Evolutionary conservation across 2,113 vertebrate species (phyloP), one percentile per base, ranked within the genome.

Genomic region (Upupa epops): DNA sequence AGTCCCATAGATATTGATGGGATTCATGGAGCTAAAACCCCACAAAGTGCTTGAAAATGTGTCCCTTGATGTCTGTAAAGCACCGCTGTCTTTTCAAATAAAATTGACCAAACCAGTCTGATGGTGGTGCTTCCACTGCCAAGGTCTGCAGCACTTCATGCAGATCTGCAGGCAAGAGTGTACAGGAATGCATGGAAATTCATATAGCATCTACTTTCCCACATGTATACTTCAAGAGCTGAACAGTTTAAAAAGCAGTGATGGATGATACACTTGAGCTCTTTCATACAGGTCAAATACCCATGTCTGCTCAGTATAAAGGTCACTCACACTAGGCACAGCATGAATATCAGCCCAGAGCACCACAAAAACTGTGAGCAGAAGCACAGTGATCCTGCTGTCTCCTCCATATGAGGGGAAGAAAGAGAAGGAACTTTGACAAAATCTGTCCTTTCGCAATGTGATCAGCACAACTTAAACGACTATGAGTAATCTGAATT

Each of bases 1-100:
- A 92, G 37, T 54, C 75, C 75, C 71, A 46, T 6, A 88, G 75
- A 83, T 95, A 72, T 26, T 73, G 70, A 63, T 32, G 78, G 66
- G 24, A 79, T 61, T 83, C n/a, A 1, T 3, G 24, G 3, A 55
- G 77, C 29, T 91, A 26, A 92, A 93, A 69, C n/a, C 46, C 22
- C 63, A 71, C 1, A 4, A 52, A 87, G 63, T 3, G 22, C 48
- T 76, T 40, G 48, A 45, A 92, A 92, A 92, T 49, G 37, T 21
- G 25, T 60, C 83, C 55, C 78, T 26, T 7, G 8, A 24, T 78
- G 70, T 71, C 54, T 74, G 66, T 70, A 84, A 94, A 92, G 36
- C 34, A 25, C 16, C 22, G 0, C 6, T 51, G 46, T 40, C 63
- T 68, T 60, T 56, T 85, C 34, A 61, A 56, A 87, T 52, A 54